Conservation (phyloP, 1,140 invertebrate species). For the Bombus picipes region DNA sequence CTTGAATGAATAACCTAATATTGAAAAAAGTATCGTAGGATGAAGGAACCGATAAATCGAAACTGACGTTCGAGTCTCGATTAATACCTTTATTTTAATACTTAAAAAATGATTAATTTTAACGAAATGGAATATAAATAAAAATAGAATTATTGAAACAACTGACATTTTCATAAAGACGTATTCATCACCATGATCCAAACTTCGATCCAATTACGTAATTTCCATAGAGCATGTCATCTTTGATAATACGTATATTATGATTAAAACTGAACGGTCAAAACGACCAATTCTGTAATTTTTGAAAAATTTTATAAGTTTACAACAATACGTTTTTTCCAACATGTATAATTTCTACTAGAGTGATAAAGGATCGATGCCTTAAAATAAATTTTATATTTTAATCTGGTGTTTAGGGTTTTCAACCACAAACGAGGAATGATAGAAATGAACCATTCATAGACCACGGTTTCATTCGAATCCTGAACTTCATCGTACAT, state of each 20-base stretch:
- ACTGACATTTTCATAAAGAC: not conserved
- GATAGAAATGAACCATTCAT: not conserved
- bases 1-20: not conserved
- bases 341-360: not conserved
- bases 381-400: not conserved
- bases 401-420: too few relatives aligned
- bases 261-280: too few relatives aligned
- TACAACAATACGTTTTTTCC: not conserved
- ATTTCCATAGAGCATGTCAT: not conserved
- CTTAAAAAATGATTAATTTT: conserved; percentile 7
- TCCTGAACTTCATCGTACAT: not conserved
- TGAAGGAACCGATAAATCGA: not conserved
- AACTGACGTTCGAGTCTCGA: conserved; percentile 9
- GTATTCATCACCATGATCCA: not conserved
- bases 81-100: conserved; percentile 34
- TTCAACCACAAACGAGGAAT: not conserved
- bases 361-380: not conserved
- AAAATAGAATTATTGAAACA: conserved; percentile 25
- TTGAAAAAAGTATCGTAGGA: not conserved
- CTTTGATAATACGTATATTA: not conserved
- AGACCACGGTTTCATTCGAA: not conserved
- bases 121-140: conserved; percentile 12
- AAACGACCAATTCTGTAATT: too few relatives aligned
- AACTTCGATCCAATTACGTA: not conserved
- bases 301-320: not conserved